Conservation (phyloP, 2,113 vertebrate genomes). For the Archocentrus centrarchus region DNA sequence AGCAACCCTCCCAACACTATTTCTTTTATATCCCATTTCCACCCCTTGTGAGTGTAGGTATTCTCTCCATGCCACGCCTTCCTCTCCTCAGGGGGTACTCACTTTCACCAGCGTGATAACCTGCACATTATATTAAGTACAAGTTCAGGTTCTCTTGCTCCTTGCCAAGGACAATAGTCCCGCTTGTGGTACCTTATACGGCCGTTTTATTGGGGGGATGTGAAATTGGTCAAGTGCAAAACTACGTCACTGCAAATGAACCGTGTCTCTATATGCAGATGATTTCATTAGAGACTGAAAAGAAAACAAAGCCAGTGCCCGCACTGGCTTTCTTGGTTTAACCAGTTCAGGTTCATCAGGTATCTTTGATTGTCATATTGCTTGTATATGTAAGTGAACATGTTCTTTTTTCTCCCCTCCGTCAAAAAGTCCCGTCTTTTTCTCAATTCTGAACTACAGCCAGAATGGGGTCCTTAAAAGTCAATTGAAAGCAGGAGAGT, state of each 20-base stretch:
- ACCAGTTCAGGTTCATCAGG: too few species aligned
- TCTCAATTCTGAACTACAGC: background rate
- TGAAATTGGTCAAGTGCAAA: background rate
- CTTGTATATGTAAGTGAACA: too few species aligned
- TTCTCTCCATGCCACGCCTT: constrained; percentile 13
- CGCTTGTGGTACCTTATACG: background rate
- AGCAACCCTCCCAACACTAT: constrained; percentile 31
- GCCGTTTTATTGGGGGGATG: background rate
- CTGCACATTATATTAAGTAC: constrained; percentile 20
- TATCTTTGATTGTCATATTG: too few species aligned
- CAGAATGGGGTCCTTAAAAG: background rate
- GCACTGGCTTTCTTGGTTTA: too few species aligned
- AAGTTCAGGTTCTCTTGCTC: background rate
- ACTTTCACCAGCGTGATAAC: constrained; percentile 26
- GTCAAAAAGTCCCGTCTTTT: background rate
- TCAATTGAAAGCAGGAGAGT: background rate
- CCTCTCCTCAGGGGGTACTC: background rate
- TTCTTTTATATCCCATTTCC: constrained; percentile 39
- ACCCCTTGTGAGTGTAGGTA: constrained; percentile 21
- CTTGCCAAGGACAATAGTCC: constrained; percentile 22
- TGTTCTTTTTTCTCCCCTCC: too few species aligned
- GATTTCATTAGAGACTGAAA: too few species aligned
- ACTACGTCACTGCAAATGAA: background rate
- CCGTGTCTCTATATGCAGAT: background rate
- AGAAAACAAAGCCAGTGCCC: too few species aligned